Evolutionary conservation across 2,113 vertebrate species (phyloP).

Genomic region (Hyla sarda): DNA sequence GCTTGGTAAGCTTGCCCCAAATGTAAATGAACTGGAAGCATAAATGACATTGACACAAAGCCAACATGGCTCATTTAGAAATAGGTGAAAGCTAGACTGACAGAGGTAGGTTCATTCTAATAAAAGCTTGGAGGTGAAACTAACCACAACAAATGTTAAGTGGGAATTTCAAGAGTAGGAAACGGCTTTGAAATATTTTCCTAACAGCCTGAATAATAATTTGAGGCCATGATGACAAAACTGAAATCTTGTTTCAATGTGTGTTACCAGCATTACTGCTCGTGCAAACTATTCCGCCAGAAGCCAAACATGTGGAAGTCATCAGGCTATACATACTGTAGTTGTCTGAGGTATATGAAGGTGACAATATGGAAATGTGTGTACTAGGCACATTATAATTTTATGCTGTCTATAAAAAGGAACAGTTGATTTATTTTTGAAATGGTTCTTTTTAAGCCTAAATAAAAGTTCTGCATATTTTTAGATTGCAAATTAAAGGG

Average conservation of each 20-base stretch:
- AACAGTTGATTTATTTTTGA: neutral
- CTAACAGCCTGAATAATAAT: slow-evolving; percentile 61
- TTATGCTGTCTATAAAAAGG: slow-evolving; percentile 19
- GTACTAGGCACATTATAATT: slow-evolving; percentile 37
- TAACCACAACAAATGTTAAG: slow-evolving; percentile 62
- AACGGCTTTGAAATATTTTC: slow-evolving; percentile 62
- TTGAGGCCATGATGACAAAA: slow-evolving; percentile 65
- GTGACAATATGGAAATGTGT: slow-evolving; percentile 59
- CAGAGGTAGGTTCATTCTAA: slow-evolving; percentile 47
- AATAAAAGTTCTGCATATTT: neutral
- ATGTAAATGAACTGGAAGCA: slow-evolving; percentile 41
- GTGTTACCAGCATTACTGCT: slow-evolving; percentile 68
- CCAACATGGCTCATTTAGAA: slow-evolving; percentile 40
- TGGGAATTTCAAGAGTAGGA: slow-evolving; percentile 63
- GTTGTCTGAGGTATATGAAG: slow-evolving; percentile 69
- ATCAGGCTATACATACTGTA: slow-evolving; percentile 70
- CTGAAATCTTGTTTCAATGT: slow-evolving; percentile 70
- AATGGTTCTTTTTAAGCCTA: neutral
- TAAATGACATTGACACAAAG: slow-evolving; percentile 49
- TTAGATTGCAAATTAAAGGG: slow-evolving; percentile 19
- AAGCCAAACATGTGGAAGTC: slow-evolving; percentile 77
- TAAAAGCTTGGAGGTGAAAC: slow-evolving; percentile 61
- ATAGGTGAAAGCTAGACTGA: slow-evolving; percentile 53
- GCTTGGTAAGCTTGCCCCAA: slow-evolving; percentile 22
- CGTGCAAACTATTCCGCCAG: slow-evolving; percentile 72